These are phyloP conservation scores for Adineta ricciae DNA, from an alignment of 2,888 invertebrate species.

Conservation along the genomic window DNA sequence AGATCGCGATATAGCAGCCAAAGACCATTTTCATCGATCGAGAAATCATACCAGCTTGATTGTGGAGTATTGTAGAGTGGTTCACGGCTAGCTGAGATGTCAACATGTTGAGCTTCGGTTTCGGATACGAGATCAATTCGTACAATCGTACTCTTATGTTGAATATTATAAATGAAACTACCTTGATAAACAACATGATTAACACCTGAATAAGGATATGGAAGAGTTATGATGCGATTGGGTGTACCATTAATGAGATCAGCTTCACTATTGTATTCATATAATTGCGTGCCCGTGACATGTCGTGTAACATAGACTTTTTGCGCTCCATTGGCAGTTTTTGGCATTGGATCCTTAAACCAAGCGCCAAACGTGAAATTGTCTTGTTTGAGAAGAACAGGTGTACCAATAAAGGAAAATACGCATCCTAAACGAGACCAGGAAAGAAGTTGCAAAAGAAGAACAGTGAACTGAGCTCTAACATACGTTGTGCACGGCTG, in stretches of 20 bases:
- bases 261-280: constrained; percentile 60
- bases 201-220: constrained; percentile 65
- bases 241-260: constrained; percentile 40
- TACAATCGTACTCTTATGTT: constrained; percentile 36
- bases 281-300: constrained; percentile 58
- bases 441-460: no score
- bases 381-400: not conserved
- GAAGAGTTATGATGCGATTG: constrained; percentile 44
- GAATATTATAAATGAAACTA: constrained; percentile 72
- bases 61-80: constrained; percentile 38
- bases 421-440: not conserved
- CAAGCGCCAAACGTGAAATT: constrained; percentile 26
- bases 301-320: constrained; percentile 31
- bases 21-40: constrained; percentile 87
- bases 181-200: constrained; percentile 88
- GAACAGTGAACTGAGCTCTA: not conserved
- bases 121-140: constrained; percentile 13
- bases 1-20: constrained; percentile 70
- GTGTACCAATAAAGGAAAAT: constrained; percentile 22
- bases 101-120: constrained; percentile 1
- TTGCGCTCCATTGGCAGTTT: constrained; percentile 24
- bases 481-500: constrained; percentile 1
- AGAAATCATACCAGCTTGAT: constrained; percentile 63
- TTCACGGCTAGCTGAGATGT: not conserved
- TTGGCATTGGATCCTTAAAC: constrained; percentile 33